These are phyloP conservation scores for Parnassius smintheus DNA, from an alignment of 2,888 invertebrate species.

Conservation along the genomic window DNA sequence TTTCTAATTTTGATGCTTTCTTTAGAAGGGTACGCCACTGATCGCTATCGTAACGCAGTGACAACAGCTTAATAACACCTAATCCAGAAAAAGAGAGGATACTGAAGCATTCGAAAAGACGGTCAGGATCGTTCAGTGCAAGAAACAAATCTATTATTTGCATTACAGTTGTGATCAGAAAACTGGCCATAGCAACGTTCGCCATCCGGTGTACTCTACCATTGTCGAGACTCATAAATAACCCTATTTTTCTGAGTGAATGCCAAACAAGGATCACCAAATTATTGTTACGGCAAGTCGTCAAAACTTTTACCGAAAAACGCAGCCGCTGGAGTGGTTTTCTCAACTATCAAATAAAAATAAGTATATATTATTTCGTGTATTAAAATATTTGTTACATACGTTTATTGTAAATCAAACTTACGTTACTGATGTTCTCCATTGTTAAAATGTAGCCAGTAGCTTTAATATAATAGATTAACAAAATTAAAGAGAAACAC, in stretches of 20 bases:
- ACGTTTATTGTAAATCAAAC: too few relatives aligned
- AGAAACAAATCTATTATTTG: conserved; percentile 47
- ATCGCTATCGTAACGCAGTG: conserved; percentile 39
- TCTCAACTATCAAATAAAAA: conserved; percentile 6
- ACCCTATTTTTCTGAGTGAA: conserved; percentile 37
- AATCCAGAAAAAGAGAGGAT: conserved; percentile 56
- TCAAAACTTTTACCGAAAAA: neutral
- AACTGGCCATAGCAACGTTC: conserved; percentile 42
- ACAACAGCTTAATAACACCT: conserved; percentile 55
- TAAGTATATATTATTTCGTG: neutral
- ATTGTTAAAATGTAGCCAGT: too few relatives aligned
- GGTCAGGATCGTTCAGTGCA: conserved; percentile 44
- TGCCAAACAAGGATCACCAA: conserved; percentile 13
- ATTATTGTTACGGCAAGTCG: neutral
- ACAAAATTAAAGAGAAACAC: too few relatives aligned
- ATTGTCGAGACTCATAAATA: conserved; percentile 34
- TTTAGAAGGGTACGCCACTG: conserved; percentile 48
- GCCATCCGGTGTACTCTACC: conserved; percentile 39
- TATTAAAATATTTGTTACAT: neutral
- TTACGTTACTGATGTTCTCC: too few relatives aligned
- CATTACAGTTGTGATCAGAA: conserved; percentile 40
- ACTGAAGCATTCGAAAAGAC: conserved; percentile 58
- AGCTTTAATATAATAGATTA: too few relatives aligned
- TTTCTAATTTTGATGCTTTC: conserved; percentile 45
- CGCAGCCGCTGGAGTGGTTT: neutral